A percentile compares a stretch with the other conserved stretches of the same genome.
Conservation (phyloP, 1,140 invertebrate genomes). For the Carcinoscorpius rotundicauda region DNA sequence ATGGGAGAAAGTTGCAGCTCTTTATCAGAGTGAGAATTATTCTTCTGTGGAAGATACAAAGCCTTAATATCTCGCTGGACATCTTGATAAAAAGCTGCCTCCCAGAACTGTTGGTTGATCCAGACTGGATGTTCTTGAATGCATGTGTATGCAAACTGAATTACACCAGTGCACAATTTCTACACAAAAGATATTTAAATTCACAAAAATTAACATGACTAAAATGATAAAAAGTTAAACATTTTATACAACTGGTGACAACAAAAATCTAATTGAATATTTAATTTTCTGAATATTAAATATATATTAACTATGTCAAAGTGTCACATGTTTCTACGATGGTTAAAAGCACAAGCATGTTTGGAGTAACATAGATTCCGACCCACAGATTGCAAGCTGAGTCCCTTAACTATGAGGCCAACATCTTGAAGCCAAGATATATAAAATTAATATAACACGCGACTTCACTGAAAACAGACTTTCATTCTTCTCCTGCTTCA, state of each 20-base stretch:
- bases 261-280: no score
- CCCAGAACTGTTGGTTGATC: conserved; percentile 96
- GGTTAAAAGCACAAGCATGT: no score
- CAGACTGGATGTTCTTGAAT: conserved; percentile 94
- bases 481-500: no score
- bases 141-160: conserved; percentile 95
- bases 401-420: no score
- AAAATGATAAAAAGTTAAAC: neutral
- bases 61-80: conserved; percentile 88
- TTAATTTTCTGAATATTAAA: no score
- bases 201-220: neutral
- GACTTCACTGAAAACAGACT: no score
- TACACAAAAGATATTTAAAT: conserved; percentile 22
- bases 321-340: no score
- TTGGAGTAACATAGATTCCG: no score
- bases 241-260: neutral
- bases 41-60: conserved; percentile 44
- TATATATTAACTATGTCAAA: no score
- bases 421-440: no score
- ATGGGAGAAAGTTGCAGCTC: conserved; percentile 25
- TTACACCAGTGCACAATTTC: conserved; percentile 91
- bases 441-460: no score
- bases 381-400: no score
- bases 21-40: conserved; percentile 8
- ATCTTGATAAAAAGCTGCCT: conserved; percentile 90